A percentile compares a stretch with the other conserved stretches of the same genome.
Evolutionary conservation across 2,888 invertebrate species (phyloP).

Genomic region (Liopterus haemorrhoidalis): DNA sequence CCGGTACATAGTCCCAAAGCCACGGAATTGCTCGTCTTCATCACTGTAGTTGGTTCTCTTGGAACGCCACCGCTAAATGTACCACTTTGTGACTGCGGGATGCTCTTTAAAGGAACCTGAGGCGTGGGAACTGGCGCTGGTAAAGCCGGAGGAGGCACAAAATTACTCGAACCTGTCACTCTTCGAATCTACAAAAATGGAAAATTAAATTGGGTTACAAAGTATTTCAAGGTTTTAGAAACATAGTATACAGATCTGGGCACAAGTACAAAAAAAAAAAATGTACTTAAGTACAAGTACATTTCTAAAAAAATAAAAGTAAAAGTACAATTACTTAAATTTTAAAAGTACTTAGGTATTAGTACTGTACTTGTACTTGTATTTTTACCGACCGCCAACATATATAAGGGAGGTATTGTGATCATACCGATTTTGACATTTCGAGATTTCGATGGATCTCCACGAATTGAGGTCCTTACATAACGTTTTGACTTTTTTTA

Average conservation of each 20-base stretch:
- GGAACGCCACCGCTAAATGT: slow-evolving; percentile 46
- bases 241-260: too few relatives aligned
- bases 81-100: slow-evolving; percentile 52
- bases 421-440: too few relatives aligned
- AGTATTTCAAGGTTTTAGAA: slow-evolving; percentile 2
- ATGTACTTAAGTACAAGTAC: too few relatives aligned
- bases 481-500: too few relatives aligned
- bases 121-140: slow-evolving; percentile 66
- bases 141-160: slow-evolving; percentile 65
- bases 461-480: too few relatives aligned
- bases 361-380: not conserved
- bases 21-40: slow-evolving; percentile 53
- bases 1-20: slow-evolving; percentile 48
- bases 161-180: slow-evolving; percentile 52
- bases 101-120: slow-evolving; percentile 45
- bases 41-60: slow-evolving; percentile 44
- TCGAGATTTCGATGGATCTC: too few relatives aligned
- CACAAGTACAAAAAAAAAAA: too few relatives aligned
- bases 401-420: too few relatives aligned
- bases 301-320: too few relatives aligned
- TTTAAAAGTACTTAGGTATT: too few relatives aligned
- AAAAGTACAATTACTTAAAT: too few relatives aligned
- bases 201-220: slow-evolving; percentile 4
- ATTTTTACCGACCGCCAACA: too few relatives aligned
- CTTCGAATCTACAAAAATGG: slow-evolving; percentile 47